phyloP scores from a whole-genome alignment of 2,113 vertebrate species.

The Pelusios castaneus region DNA sequence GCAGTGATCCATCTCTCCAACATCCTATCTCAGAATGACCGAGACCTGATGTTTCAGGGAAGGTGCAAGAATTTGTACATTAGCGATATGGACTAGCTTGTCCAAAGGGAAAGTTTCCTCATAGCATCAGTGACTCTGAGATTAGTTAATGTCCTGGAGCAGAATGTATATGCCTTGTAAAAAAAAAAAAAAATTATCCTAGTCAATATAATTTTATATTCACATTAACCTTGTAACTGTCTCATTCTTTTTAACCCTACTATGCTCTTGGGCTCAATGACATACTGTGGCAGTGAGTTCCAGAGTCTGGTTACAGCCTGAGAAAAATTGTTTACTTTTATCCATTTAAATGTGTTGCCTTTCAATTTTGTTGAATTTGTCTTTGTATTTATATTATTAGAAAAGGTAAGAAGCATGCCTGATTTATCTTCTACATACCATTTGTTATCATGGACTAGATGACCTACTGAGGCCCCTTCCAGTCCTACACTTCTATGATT shows the following conservation, averaged over 20 bases:
- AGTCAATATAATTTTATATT: not conserved
- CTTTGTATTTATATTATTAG: not conserved
- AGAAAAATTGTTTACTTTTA: not conserved
- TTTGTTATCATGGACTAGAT: not conserved
- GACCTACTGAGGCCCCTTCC: not conserved
- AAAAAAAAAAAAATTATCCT: not conserved
- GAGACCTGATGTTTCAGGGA: not conserved
- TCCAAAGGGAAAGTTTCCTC: not conserved
- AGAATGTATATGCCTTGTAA: not conserved
- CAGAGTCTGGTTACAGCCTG: not conserved
- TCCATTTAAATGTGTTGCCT: not conserved
- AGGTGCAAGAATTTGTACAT: rapidly evolving
- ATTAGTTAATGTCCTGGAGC: not conserved
- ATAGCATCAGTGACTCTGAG: not conserved
- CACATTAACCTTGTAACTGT: not conserved
- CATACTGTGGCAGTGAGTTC: not conserved
- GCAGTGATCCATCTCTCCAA: not conserved
- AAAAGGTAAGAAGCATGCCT: not conserved
- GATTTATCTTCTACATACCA: not conserved
- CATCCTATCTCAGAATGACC: not conserved
- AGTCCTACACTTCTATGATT: not conserved
- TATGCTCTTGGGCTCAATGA: not conserved
- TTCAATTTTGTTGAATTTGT: not conserved
- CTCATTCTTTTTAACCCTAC: not conserved
- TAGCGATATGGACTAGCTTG: not conserved